Evolutionary conservation across 1,140 invertebrate genomes (phyloP).

Genomic region (Calycopis cecrops): DNA sequence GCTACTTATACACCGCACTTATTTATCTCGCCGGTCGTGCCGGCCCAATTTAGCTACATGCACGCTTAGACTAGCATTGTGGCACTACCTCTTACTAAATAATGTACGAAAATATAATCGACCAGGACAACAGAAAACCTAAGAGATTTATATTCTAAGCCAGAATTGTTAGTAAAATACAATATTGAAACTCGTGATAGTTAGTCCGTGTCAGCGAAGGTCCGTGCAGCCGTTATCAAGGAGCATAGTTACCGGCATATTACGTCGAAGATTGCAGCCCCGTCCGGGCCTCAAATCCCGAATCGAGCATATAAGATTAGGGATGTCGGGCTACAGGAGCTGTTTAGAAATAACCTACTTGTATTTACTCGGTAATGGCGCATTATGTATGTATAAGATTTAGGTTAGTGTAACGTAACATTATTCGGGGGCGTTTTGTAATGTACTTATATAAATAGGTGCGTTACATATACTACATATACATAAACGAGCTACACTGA

Average conservation of each 20-base stretch:
- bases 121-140: slow-evolving; percentile 30
- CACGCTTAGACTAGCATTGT: too few species aligned
- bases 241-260: slow-evolving; percentile 33
- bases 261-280: slow-evolving; percentile 49
- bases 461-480: too few species aligned
- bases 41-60: too few species aligned
- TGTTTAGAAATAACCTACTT: slow-evolving; percentile 47
- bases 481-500: too few species aligned
- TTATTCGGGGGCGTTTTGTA: too few species aligned
- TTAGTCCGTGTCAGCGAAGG: slow-evolving; percentile 45
- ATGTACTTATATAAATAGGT: too few species aligned
- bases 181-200: slow-evolving; percentile 42
- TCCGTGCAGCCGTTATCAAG: slow-evolving; percentile 37
- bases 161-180: slow-evolving; percentile 33
- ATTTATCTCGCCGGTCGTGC: too few species aligned
- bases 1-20: too few species aligned
- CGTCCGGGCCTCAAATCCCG: slow-evolving; percentile 37
- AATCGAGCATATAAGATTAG: slow-evolving; percentile 58
- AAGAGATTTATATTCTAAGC: slow-evolving; percentile 45
- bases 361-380: slow-evolving; percentile 25
- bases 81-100: too few species aligned
- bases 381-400: too few species aligned
- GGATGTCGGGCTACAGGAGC: slow-evolving; percentile 41
- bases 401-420: too few species aligned
- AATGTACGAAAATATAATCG: slow-evolving; percentile 26